phyloP scores from a whole-genome alignment of 1,140 invertebrate species.

The Triops longicaudatus region DNA sequence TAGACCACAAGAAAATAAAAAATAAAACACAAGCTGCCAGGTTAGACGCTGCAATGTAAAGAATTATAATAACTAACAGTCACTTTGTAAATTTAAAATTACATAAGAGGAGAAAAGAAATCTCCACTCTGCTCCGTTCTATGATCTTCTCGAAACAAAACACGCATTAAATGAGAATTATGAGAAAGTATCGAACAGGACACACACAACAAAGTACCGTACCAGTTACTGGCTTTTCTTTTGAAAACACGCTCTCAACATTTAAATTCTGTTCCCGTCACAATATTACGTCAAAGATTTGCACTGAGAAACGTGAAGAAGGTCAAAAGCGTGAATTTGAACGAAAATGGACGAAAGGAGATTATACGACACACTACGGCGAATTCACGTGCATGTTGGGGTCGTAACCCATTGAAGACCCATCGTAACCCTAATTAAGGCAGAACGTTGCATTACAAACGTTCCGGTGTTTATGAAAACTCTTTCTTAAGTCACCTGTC shows the following conservation, averaged over 20 bases:
- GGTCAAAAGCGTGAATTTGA: background rate
- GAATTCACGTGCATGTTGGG: conserved; percentile 55
- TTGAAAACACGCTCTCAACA: background rate
- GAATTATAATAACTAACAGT: conserved; percentile 4
- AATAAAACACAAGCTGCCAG: too few relatives aligned
- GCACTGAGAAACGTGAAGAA: background rate
- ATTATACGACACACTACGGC: conserved; percentile 13
- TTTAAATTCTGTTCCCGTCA: background rate
- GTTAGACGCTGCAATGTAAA: conserved; percentile 2
- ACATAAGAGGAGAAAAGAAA: background rate
- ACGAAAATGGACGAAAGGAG: background rate
- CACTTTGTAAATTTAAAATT: conserved; percentile 9
- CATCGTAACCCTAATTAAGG: conserved; percentile 55
- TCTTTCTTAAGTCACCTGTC: conserved; percentile 19
- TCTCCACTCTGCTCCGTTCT: background rate
- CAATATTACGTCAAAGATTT: conserved; percentile 3
- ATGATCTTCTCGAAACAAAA: background rate
- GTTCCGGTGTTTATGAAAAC: background rate
- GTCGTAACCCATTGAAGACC: conserved; percentile 76
- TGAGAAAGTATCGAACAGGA: conserved; percentile 1
- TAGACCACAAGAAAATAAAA: background rate
- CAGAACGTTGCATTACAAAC: conserved; percentile 33
- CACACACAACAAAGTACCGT: background rate
- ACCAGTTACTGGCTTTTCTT: background rate
- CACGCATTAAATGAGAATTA: background rate